phyloP scores from a whole-genome alignment of 2,888 invertebrate species.

The Tanytarsus gracilentus region DNA sequence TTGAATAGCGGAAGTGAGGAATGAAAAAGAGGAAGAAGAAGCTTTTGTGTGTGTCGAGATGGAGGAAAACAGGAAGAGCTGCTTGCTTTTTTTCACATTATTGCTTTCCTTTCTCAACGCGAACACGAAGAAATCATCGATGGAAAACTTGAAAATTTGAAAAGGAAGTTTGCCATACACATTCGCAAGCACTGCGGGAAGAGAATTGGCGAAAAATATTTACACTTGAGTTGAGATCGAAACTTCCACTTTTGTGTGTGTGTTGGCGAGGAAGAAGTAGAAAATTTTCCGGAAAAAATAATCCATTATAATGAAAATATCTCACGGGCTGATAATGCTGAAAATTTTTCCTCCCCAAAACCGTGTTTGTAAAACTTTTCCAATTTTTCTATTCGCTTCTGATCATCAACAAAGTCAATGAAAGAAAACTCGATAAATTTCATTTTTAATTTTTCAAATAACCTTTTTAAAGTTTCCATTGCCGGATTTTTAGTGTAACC shows the following conservation, averaged over 20 bases:
- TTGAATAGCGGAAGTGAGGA: conserved; percentile 23
- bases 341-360: too few relatives aligned
- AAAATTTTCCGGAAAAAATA: conserved; percentile 18
- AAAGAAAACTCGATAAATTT: too few relatives aligned
- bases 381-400: too few relatives aligned
- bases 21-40: neutral
- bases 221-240: neutral
- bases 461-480: too few relatives aligned
- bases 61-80: conserved; percentile 4
- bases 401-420: too few relatives aligned
- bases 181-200: neutral
- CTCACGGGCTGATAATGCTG: neutral
- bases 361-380: too few relatives aligned
- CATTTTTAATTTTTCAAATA: too few relatives aligned
- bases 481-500: too few relatives aligned
- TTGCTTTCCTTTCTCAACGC: neutral
- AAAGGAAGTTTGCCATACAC: conserved; percentile 8
- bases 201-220: conserved; percentile 17
- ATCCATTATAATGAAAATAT: conserved; percentile 5
- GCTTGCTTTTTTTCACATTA: neutral
- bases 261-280: neutral
- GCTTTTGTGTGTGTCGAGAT: neutral
- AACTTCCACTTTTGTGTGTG: neutral
- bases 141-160: neutral
- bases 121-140: neutral